These are phyloP conservation scores for Pocillopora verrucosa DNA, from an alignment of 64 coral and sea anemone genomes.

Conservation along the genomic window DNA sequence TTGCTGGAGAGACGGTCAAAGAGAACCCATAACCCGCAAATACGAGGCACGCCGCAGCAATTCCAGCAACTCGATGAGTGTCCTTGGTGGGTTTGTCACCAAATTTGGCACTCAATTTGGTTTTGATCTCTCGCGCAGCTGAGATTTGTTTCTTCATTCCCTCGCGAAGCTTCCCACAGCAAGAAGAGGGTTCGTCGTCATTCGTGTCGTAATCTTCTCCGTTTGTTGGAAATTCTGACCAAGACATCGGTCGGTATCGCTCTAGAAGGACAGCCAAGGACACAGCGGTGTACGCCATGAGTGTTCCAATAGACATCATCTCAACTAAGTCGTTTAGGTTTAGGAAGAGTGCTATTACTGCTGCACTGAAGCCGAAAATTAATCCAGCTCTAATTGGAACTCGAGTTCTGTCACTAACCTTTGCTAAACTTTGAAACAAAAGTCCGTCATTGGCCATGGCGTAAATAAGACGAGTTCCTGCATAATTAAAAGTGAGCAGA, in stretches of 20 bases:
- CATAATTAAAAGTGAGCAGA: conserved; percentile 61
- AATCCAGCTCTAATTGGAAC: conserved; percentile 39
- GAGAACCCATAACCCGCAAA: conserved; percentile 38
- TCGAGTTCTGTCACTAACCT: conserved; percentile 34
- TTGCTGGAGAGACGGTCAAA: conserved; percentile 7
- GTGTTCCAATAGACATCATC: conserved; percentile 91
- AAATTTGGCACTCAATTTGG: background rate
- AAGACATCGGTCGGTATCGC: conserved; percentile 42
- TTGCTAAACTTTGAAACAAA: conserved; percentile 64
- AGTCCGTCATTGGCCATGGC: conserved; percentile 89
- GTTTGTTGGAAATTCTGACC: background rate
- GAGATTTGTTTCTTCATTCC: background rate
- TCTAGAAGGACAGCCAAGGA: conserved; percentile 69
- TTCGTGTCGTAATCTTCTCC: background rate
- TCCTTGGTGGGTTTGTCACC: conserved; percentile 30
- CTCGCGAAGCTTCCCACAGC: conserved; percentile 9
- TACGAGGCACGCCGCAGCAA: conserved; percentile 19
- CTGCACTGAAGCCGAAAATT: conserved; percentile 59
- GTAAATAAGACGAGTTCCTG: conserved; percentile 73
- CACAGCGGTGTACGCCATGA: conserved; percentile 69
- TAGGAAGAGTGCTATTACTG: conserved; percentile 52
- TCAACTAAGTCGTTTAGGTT: conserved; percentile 63
- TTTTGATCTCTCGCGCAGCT: background rate
- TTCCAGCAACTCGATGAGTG: conserved; percentile 31
- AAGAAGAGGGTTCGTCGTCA: background rate